Evolutionary conservation across 1,140 invertebrate genomes (phyloP), one percentile per base, ranked within the genome.

Genomic region (Temnothorax curvispinosus): DNA sequence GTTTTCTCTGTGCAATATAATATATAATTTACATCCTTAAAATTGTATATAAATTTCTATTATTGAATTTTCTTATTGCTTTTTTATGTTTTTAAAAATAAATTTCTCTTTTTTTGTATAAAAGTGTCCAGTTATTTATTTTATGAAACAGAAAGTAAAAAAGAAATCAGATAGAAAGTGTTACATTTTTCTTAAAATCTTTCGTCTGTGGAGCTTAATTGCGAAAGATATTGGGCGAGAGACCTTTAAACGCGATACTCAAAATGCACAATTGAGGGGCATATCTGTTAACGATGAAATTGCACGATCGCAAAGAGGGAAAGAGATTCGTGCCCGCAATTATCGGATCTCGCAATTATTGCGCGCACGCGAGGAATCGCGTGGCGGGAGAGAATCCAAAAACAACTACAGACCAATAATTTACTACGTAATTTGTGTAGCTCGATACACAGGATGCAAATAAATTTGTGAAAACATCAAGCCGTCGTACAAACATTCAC

Each of bases 341-440:
- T 81, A 81, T 27, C 32, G 52, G 54, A 84, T 84, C 80, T 84
- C 80, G 54, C 67, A 74, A 60, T 82, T 82, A 56, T 74, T 82
- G 69, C 67, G 80, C 41, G 67, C 50, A 56, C 41, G 80, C 27
- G 52, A 75, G 15, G 5, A 84, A 7, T 74, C 41, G 52, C 38
- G 54, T 74, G 54, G 69, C 80, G 27, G 44, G 69, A 50, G 21
- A 35, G 58, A 69, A 87, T 56, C 41, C 27, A 21, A 35, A 84
- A 80, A 77, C n/a, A 89, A 85, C 64, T 82, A 85, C 90, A 87
- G 90, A 93, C 91, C 89, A 92, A 93, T 92, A 91, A 91, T 92
- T 92, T 92, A 92, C 65, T 91, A 90, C 62, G 54, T 91, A 88
- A 92, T 92, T 89, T 90, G 91, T 93, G 91, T 93, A 91, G 88